Percentiles rank a stretch among this genome's conserved stretches.
Conservation (phyloP, 2,113 vertebrate genomes). For the Meriones unguiculatus region DNA sequence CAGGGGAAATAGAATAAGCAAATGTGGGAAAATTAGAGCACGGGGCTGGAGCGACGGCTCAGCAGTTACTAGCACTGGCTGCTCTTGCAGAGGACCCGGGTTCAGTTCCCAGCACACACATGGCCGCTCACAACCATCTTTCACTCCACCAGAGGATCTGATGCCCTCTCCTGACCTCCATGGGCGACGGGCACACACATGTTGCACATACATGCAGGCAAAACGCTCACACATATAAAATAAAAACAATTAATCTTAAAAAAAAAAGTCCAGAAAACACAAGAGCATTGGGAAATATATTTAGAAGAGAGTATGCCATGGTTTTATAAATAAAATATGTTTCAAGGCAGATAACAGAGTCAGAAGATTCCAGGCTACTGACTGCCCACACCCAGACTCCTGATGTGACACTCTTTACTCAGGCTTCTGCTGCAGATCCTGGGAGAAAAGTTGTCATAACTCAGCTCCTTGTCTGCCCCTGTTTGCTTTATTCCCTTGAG, state of each 20-base stretch:
- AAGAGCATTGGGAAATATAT: not conserved
- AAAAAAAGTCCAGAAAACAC: not conserved
- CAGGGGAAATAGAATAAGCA: not conserved
- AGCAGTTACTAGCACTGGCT: not conserved
- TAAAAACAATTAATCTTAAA: not conserved
- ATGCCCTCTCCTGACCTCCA: not conserved
- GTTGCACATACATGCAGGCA: not conserved
- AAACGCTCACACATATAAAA: not conserved
- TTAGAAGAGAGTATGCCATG: not conserved
- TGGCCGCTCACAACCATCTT: no score
- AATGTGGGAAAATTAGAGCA: not conserved
- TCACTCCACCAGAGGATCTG: not conserved
- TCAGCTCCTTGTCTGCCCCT: accelerated
- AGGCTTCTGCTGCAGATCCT: not conserved
- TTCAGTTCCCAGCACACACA: not conserved
- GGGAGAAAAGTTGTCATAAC: not conserved
- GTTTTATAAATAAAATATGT: not conserved
- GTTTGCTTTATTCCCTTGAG: not conserved
- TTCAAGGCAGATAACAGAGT: not conserved
- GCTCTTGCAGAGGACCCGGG: not conserved
- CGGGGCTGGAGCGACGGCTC: not conserved
- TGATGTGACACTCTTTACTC: not conserved
- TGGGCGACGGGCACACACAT: not conserved
- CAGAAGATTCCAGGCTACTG: not conserved
- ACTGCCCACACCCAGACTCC: not conserved